These are phyloP conservation scores for Gambusia yucatana DNA, from an alignment of 2,797 vertebrate genomes.

Conservation along the genomic window DNA sequence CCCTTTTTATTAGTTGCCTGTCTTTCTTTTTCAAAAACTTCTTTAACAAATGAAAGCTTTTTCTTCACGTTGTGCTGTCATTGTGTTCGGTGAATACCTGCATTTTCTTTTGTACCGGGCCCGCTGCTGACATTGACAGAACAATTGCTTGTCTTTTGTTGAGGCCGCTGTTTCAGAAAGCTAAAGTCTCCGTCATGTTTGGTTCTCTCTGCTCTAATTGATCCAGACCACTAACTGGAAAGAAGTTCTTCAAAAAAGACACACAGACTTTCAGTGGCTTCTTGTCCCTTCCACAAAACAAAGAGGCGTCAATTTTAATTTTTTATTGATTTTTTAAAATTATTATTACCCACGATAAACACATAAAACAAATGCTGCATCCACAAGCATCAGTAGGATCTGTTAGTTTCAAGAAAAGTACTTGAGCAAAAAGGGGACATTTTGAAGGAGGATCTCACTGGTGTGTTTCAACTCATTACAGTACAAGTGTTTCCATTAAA, in stretches of 20 bases:
- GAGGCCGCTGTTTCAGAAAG: slow-evolving; percentile 36
- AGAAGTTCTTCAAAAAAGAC: slow-evolving; percentile 42
- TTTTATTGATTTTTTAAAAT: not conserved
- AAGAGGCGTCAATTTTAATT: no score
- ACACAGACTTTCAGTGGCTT: slow-evolving; percentile 51
- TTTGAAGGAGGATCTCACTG: not conserved
- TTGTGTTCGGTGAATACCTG: slow-evolving; percentile 13
- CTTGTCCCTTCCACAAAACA: no score
- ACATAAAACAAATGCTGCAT: not conserved
- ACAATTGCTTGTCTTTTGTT: slow-evolving; percentile 54
- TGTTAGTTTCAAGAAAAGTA: not conserved
- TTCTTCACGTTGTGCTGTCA: not conserved
- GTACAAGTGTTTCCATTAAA: not conserved
- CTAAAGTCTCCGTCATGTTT: slow-evolving; percentile 45
- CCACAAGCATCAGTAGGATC: not conserved
- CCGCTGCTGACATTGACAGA: slow-evolving; percentile 29
- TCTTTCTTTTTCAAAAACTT: slow-evolving; percentile 23
- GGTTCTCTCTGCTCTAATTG: slow-evolving; percentile 41
- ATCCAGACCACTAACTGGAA: slow-evolving; percentile 54
- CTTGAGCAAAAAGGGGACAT: not conserved
- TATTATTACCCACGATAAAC: not conserved
- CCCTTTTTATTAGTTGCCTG: slow-evolving; percentile 62
- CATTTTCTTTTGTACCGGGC: slow-evolving; percentile 20
- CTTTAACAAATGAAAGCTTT: not conserved
- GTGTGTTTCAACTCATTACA: not conserved